phyloP scores from a whole-genome alignment of 2,888 invertebrate species.

The Nipponacmea schrenckii region DNA sequence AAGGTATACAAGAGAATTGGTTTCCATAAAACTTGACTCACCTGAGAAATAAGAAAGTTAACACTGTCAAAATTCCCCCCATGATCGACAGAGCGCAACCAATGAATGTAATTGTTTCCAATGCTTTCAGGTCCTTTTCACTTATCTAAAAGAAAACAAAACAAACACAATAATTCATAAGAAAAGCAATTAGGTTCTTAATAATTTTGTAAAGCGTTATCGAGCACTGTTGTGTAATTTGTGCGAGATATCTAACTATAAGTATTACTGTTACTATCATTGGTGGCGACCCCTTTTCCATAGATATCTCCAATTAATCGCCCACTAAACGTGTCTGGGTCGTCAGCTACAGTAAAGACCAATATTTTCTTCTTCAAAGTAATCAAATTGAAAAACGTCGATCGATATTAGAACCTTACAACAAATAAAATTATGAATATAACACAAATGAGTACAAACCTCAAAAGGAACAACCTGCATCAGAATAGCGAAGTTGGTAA shows the following conservation, averaged over 20 bases:
- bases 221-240: too few relatives aligned
- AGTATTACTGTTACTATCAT: too few relatives aligned
- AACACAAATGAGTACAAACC: conserved; percentile 29
- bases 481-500: conserved; percentile 51
- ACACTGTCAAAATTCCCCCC: conserved; percentile 32
- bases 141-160: conserved; percentile 12
- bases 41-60: conserved; percentile 38
- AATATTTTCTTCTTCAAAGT: too few relatives aligned
- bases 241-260: too few relatives aligned
- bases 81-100: conserved; percentile 38
- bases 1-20: not conserved
- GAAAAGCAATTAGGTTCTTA: not conserved
- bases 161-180: not conserved
- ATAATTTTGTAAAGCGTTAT: too few relatives aligned
- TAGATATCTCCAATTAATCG: too few relatives aligned
- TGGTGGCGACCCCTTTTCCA: too few relatives aligned
- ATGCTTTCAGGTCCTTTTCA: conserved; percentile 13
- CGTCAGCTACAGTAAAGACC: too few relatives aligned
- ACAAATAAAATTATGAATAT: too few relatives aligned
- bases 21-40: conserved; percentile 9
- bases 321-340: too few relatives aligned
- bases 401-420: too few relatives aligned
- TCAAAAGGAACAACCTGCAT: conserved; percentile 41
- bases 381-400: too few relatives aligned
- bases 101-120: conserved; percentile 32